These are phyloP conservation scores for Pentalonia nigronervosa DNA, from an alignment of 1,140 invertebrate genomes.

Conservation along the genomic window DNA sequence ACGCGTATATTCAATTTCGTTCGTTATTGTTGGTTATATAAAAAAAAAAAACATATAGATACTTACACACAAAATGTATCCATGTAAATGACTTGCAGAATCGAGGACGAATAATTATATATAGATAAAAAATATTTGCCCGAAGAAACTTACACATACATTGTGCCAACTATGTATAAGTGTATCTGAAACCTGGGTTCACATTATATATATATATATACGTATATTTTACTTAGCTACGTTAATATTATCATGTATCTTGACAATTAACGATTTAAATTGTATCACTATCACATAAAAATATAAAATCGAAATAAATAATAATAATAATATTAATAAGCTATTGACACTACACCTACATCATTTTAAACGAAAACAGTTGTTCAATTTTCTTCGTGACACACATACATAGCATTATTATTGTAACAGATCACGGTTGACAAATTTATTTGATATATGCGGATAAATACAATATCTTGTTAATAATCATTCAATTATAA, in stretches of 20 bases:
- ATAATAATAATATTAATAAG: not conserved
- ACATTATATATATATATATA: not conserved
- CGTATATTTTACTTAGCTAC: not conserved
- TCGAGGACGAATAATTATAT: not conserved
- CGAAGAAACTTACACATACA: not conserved
- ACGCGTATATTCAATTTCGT: constrained; percentile 34
- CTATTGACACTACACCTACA: not conserved
- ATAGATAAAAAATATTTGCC: not conserved
- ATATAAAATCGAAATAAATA: not conserved
- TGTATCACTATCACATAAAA: not conserved
- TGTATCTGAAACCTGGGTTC: not conserved
- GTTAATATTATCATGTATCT: not conserved
- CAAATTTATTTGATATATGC: not conserved
- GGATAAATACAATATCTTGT: not conserved
- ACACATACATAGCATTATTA: not conserved
- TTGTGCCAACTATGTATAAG: not conserved
- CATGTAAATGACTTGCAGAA: constrained; percentile 38
- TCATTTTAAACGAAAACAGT: not conserved
- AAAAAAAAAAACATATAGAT: not conserved
- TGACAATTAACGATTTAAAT: not conserved
- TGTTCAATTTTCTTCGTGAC: not conserved
- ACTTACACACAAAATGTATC: not conserved
- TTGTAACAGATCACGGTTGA: not conserved
- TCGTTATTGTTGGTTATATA: constrained; percentile 28
- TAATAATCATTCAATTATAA: not conserved